Evolutionary conservation across 2,797 vertebrate genomes (phyloP).

Genomic region (Morus bassanus): DNA sequence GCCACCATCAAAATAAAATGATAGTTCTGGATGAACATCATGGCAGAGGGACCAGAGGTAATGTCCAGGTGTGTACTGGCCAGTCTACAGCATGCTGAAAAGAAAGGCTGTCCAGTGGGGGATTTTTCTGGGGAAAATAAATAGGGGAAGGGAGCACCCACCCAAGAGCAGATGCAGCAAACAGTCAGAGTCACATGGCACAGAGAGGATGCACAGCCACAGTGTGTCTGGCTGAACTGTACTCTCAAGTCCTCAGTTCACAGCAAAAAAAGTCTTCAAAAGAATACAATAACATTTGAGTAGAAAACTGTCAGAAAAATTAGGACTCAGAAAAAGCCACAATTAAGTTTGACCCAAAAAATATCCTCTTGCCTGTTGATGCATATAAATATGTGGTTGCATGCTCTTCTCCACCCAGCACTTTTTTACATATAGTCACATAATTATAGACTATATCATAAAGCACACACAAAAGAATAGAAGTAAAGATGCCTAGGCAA

Average conservation of each 20-base stretch:
- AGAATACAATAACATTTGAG: not conserved
- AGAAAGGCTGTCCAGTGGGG: not conserved
- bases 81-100: not conserved
- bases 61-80: not conserved
- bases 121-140: not conserved
- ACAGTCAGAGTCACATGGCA: rapidly evolving
- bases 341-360: not conserved
- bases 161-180: not conserved
- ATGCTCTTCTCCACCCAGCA: not conserved
- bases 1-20: not conserved
- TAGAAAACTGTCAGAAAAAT: not conserved
- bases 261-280: not conserved
- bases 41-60: not conserved
- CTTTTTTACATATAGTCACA: not conserved
- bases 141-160: not conserved
- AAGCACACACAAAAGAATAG: not conserved
- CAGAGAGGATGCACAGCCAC: not conserved
- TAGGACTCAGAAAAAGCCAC: not conserved
- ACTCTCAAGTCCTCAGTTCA: not conserved
- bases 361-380: rapidly evolving
- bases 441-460: not conserved
- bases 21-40: not conserved
- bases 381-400: rapidly evolving
- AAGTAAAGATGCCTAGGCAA: not conserved
- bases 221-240: not conserved